Evolutionary conservation across 2,797 vertebrate genomes (phyloP).

Genomic region (Streptopelia turtur): DNA sequence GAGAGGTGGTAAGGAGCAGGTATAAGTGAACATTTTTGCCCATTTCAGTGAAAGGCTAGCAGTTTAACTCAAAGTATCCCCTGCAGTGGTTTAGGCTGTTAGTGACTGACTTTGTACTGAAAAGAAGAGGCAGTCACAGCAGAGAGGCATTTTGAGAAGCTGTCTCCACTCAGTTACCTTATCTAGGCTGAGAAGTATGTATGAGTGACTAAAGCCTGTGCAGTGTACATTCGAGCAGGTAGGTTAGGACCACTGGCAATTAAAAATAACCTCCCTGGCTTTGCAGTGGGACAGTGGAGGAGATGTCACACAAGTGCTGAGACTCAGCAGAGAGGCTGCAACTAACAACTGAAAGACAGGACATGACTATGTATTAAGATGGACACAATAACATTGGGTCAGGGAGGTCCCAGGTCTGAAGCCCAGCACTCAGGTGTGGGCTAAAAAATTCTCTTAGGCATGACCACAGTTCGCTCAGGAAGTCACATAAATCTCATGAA

Average conservation of each 20-base stretch:
- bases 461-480: background rate
- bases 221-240: background rate
- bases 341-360: background rate
- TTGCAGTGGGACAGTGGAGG: background rate
- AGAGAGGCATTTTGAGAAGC: slow-evolving; percentile 30
- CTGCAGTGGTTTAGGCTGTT: slow-evolving; percentile 55
- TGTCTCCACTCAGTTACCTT: background rate
- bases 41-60: slow-evolving; percentile 21
- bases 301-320: background rate
- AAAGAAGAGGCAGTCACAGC: slow-evolving; percentile 14
- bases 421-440: background rate
- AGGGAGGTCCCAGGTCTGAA: background rate
- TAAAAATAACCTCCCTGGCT: background rate
- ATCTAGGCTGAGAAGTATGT: background rate
- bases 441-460: background rate
- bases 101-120: slow-evolving; percentile 22
- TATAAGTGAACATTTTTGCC: slow-evolving; percentile 10
- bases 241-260: background rate
- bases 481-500: background rate
- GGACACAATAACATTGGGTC: background rate
- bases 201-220: background rate
- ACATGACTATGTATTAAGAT: background rate
- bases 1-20: background rate
- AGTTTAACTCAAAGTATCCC: slow-evolving; percentile 59
- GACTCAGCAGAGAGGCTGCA: background rate